Evolutionary conservation across 2,888 invertebrate genomes (phyloP), one percentile per base, ranked within the genome.

Genomic region (Rapana venosa): DNA sequence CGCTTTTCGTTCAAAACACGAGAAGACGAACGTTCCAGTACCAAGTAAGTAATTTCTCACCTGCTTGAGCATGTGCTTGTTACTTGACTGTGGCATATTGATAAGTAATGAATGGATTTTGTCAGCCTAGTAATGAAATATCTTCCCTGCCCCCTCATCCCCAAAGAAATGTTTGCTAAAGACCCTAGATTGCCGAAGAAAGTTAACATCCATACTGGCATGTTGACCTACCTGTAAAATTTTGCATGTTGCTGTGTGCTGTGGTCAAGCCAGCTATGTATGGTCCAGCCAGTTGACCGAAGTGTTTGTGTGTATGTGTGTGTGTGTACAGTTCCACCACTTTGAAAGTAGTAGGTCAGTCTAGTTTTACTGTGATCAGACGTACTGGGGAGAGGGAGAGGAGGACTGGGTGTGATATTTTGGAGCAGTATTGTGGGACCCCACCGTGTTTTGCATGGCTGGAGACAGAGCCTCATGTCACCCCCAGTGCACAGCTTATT

Each of bases 1-100:
- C 90, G 94, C 81, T 95, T 94, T 91, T 95, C 95, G 11, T 94
- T 95, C 90, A 95, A 95, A 90, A 94, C 93, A 4, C 91, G 94
- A 36, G 94, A 95, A 66, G 95, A 95, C 87, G 94, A 94, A n/a
- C 91, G 94, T 35, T 91, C 93, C 83, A 92, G 93, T 58, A 94
- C 94, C 92, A 94, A 93, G 95, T 95, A 91, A 91, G 94, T 74
- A 6, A 20, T 36, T 87, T 87, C 26, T 13, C 70, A 17, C 32
- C 70, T 32, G 30, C 17, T 87, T 36, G 26, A 47, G 47, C 81
- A 47, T 83, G 81, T 22, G 36, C 47, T 47, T 36, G 6, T 26
- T 79, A 35, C 20, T 22, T 15, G 15, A 17, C 35, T 13, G 35
- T 20, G 17, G 22, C 11, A 79, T 79, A 35, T 17, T 32, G 17